phyloP scores from a whole-genome alignment of 2,888 invertebrate genomes.

The Drosophila buzzatii region DNA sequence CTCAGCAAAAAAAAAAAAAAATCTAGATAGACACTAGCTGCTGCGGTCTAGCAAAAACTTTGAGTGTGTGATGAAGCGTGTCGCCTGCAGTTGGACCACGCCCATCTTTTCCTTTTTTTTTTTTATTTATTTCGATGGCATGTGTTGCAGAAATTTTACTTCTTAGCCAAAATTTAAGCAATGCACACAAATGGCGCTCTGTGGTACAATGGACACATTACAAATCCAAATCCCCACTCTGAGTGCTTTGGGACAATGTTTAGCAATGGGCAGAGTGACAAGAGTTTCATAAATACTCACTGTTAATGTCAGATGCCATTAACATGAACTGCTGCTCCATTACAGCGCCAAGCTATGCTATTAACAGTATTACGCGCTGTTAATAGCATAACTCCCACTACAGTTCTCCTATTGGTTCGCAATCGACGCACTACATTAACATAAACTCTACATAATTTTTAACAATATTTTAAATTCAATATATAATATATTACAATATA shows the following conservation, averaged over 20 bases:
- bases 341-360: too few species aligned
- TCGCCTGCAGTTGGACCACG: conserved; percentile 19
- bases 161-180: conserved; percentile 19
- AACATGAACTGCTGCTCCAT: too few species aligned
- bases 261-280: too few species aligned
- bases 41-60: conserved; percentile 27
- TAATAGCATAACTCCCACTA: too few species aligned
- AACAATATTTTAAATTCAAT: too few species aligned
- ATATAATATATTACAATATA: background rate
- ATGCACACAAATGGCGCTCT: conserved; percentile 31
- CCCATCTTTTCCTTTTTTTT: conserved; percentile 35
- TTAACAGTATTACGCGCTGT: too few species aligned
- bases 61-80: conserved; percentile 18
- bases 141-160: conserved; percentile 15
- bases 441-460: too few species aligned
- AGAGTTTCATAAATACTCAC: too few species aligned
- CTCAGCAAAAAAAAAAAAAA: conserved; percentile 21
- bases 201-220: conserved; percentile 15
- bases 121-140: conserved; percentile 13
- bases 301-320: too few species aligned
- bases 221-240: background rate
- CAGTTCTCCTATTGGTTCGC: too few species aligned
- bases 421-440: too few species aligned
- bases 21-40: conserved; percentile 50
- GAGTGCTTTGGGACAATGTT: background rate